Percentiles rank a stretch among this genome's conserved stretches.
phyloP scores from a whole-genome alignment of 23 tunicate genomes.

The Halocynthia aurantium region DNA sequence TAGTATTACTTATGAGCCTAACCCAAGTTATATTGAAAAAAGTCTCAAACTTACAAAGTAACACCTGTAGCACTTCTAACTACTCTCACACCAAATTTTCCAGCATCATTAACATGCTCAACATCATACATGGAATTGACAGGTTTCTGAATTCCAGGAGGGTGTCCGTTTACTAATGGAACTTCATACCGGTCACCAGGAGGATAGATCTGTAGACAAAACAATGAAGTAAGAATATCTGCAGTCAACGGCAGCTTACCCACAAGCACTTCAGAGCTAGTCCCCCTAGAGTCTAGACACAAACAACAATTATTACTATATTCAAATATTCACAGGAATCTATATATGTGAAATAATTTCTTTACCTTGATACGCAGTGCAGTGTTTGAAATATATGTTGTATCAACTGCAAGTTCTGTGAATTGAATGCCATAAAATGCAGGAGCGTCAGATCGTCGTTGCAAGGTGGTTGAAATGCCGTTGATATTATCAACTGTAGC shows the following conservation, averaged over 20 bases:
- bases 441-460: neutral
- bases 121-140: constrained; percentile 9
- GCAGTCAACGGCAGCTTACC: neutral
- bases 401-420: constrained; percentile 16
- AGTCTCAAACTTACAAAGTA: constrained; percentile 18
- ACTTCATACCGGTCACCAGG: neutral
- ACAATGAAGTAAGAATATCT: too few species aligned
- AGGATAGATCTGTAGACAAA: too few species aligned
- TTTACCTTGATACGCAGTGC: constrained; percentile 60
- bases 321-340: too few species aligned
- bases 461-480: neutral
- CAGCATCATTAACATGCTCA: constrained; percentile 12
- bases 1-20: too few species aligned
- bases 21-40: neutral
- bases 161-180: neutral
- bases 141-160: neutral
- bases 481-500: neutral
- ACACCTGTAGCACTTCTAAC: neutral
- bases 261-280: constrained; percentile 12
- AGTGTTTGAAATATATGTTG: constrained; percentile 19
- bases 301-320: neutral
- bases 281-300: neutral
- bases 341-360: too few species aligned
- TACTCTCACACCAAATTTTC: constrained; percentile 22
- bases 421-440: constrained; percentile 43